Base-by-base conservation (phyloP, 1,140 invertebrate genomes). In the Trichomalopsis sarcophagae region DNA sequence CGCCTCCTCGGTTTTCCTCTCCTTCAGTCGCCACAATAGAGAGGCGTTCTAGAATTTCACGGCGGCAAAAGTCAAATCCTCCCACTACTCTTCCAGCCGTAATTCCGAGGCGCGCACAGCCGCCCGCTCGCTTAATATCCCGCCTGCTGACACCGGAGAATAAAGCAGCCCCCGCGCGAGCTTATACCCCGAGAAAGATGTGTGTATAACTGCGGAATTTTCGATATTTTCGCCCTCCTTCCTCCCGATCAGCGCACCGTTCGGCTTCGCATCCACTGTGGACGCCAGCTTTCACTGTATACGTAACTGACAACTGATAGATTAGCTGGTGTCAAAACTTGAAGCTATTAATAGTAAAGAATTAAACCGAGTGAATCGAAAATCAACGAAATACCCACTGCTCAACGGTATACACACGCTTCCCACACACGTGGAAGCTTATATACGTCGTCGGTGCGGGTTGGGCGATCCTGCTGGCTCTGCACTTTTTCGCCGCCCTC, bases 141-240 rank as follows among this genome's bases (percentile, higher is more conserved):
- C 87, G 84, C 82, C 88, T 91, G 90, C 89, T 91, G 90, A 91
- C 90, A 88, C 84, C 85, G 87, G 88, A 87, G 88, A 91, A 91
- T 91, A 90, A 90, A 91, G 90, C 87, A 89, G 90, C 87, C n/a
- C 44, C 85, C 69, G 81, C 33, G 21, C 17, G 47, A 62, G 55
- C 55, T 36, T 73, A 75, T 82, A 79, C 66, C 81, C 74, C 30
- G 76, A 62, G 76, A 62, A 77, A 78, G 85, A 81, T 87, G 77
- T 55, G 66, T 23, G n/a, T 77, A 50, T 77, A 50, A 50, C 2
- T 17, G 74, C 1, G 21, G 55, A 62, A 21, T 62, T 62, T 21
- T 62, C 55, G 55, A 62, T 62, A 21, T 62, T 40, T 62, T 62
- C 47, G 11, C 7, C 2, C 13, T 2, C 47, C 47, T 14, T 50